Conservation (phyloP, 1,140 invertebrate genomes). For the Amphibalanus amphitrite region DNA sequence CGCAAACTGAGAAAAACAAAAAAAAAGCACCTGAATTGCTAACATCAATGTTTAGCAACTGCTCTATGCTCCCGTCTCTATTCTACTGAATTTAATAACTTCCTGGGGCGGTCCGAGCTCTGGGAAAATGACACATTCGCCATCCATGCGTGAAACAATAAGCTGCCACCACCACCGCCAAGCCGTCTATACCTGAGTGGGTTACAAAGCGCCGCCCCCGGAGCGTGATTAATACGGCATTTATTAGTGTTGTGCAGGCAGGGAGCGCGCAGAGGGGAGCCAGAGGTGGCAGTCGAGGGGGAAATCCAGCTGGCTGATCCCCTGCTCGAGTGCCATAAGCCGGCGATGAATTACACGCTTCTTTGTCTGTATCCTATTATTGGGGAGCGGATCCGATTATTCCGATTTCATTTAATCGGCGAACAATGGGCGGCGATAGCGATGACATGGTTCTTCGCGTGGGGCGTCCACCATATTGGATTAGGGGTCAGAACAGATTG, state of each 20-base stretch:
- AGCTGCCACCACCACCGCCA: not conserved
- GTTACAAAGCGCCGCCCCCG: not conserved
- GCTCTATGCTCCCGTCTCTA: too few species aligned
- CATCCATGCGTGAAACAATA: not conserved
- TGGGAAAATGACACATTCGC: too few species aligned
- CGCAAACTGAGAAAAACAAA: too few species aligned
- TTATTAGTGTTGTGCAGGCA: not conserved
- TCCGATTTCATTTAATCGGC: not conserved
- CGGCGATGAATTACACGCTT: not conserved
- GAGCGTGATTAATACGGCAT: not conserved
- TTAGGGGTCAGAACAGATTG: not conserved
- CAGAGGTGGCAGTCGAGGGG: not conserved
- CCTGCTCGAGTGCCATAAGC: not conserved
- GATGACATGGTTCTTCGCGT: not conserved
- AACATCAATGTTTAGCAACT: too few species aligned
- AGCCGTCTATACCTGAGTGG: not conserved
- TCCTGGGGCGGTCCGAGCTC: too few species aligned
- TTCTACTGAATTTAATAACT: too few species aligned
- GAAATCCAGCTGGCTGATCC: not conserved
- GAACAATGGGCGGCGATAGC: not conserved
- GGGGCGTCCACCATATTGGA: not conserved
- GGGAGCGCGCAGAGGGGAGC: not conserved
- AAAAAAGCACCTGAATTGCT: too few species aligned
- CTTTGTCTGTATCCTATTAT: not conserved
- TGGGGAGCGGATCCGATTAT: not conserved